Evolutionary conservation across 2,797 vertebrate genomes (phyloP).

Genomic region (Numenius phaeopus): DNA sequence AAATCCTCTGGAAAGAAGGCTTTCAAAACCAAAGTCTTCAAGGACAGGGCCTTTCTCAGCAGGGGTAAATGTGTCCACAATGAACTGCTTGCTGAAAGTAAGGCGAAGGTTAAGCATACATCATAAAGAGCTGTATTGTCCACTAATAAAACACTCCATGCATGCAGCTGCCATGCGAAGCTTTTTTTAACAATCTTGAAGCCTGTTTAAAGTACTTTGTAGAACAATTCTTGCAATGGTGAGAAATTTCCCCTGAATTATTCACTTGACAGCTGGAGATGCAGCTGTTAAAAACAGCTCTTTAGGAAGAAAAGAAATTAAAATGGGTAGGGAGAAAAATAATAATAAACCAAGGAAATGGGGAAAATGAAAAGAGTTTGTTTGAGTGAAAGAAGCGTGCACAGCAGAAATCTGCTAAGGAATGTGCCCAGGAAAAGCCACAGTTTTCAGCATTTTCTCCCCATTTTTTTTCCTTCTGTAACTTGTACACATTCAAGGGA

Average conservation of each 20-base stretch:
- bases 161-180: constrained; percentile 39
- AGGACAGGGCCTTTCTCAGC: constrained; percentile 7
- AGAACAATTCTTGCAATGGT: constrained; percentile 63
- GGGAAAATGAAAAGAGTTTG: not conserved
- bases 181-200: constrained; percentile 48
- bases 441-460: constrained; percentile 34
- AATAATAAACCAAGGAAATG: constrained; percentile 63
- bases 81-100: not conserved
- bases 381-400: not conserved
- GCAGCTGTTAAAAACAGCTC: constrained; percentile 66
- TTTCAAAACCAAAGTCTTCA: not conserved
- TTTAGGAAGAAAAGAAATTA: constrained; percentile 72
- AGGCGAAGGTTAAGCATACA: not conserved
- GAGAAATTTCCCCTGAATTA: constrained; percentile 58
- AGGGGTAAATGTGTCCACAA: not conserved
- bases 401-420: constrained; percentile 20
- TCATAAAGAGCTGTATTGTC: not conserved
- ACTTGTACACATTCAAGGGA: constrained; percentile 15
- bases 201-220: constrained; percentile 59
- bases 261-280: constrained; percentile 70
- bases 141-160: constrained; percentile 48
- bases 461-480: not conserved
- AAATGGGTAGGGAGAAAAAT: constrained; percentile 57
- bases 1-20: not conserved
- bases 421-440: constrained; percentile 17